Evolutionary conservation across 2,888 invertebrate species (phyloP), one percentile per base, ranked within the genome.

Genomic region (Galeruca laticollis): DNA sequence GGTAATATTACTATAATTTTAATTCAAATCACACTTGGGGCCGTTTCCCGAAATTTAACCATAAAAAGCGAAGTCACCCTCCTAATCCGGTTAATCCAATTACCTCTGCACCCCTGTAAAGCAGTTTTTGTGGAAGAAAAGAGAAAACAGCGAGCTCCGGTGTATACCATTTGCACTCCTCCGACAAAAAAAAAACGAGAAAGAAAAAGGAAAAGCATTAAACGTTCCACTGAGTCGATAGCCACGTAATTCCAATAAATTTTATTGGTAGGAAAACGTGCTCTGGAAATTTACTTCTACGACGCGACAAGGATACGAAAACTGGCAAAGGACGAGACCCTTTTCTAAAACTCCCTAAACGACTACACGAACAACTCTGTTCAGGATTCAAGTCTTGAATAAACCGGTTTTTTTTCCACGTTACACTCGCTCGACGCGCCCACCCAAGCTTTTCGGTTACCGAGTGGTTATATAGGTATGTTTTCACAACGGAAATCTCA

Each of bases 231-330:
- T 70, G 71, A 77, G 76, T 80, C 82, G 82, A 84, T 84, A 84
- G 83, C 83, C 83, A 83, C 83, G 84, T 84, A 84, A 83, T 84
- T 81, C 82, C 82, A 81, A 84, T 84, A 84, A 84, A 84, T 84
- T 84, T 84, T 83, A 84, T 84, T 83, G 83, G 81, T 78, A 80
- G 78, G 79, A 80, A 81, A 82, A 84, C 84, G 83, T 83, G 84
- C 77, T 78, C 79, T 81, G 80, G 79, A 83, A 84, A 83, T 83
- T 84, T 82, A 82, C 81, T 83, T 83, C 82, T 82, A 83, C 82
- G 82, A 75, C 71, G 73, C 72, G 73, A 75, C 70, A 70, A 74
- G 75, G 71, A 74, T 74, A 71, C 72, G 68, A 73, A 47, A 75
- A 75, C 71, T 71, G 65, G 70, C 66, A 71, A 60, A 62, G 63